These are phyloP conservation scores for Toxonevra muliebris DNA, from an alignment of 2,888 invertebrate species.

Conservation along the genomic window DNA sequence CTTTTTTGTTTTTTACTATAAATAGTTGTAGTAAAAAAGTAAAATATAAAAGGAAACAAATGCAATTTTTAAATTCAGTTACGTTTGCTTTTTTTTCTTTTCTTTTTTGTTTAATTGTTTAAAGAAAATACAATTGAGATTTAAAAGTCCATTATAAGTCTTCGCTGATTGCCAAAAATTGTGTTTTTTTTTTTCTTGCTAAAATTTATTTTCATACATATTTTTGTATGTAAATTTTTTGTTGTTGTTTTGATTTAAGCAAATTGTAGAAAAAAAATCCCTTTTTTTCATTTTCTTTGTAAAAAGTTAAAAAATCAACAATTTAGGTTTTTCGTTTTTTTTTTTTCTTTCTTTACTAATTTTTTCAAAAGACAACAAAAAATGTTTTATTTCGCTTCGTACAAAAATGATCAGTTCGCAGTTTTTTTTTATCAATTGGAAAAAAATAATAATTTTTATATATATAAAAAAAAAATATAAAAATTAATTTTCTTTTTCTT, in stretches of 20 bases:
- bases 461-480: conserved; percentile 26
- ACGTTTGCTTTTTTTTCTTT: conserved; percentile 10
- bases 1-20: conserved; percentile 12
- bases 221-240: conserved; percentile 23
- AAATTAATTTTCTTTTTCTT: conserved; percentile 24
- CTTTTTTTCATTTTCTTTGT: conserved; percentile 31
- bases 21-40: conserved; percentile 11
- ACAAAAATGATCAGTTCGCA: conserved; percentile 40
- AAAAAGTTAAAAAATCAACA: conserved; percentile 10
- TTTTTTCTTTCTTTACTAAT: not conserved
- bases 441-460: conserved; percentile 30
- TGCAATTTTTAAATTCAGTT: conserved; percentile 28
- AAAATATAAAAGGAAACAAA: conserved; percentile 16
- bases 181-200: conserved; percentile 23
- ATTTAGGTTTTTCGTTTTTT: conserved; percentile 8
- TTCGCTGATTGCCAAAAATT: conserved; percentile 47
- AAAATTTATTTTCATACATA: conserved; percentile 23
- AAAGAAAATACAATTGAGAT: conserved; percentile 28
- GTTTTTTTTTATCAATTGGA: conserved; percentile 36
- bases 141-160: conserved; percentile 44
- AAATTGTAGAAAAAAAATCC: conserved; percentile 16
- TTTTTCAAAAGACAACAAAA: conserved; percentile 28
- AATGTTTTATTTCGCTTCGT: conserved; percentile 38
- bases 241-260: conserved; percentile 35
- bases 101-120: conserved; percentile 10